These are phyloP conservation scores for Tachycineta bicolor DNA, from an alignment of 2,113 vertebrate species.

Conservation along the genomic window DNA sequence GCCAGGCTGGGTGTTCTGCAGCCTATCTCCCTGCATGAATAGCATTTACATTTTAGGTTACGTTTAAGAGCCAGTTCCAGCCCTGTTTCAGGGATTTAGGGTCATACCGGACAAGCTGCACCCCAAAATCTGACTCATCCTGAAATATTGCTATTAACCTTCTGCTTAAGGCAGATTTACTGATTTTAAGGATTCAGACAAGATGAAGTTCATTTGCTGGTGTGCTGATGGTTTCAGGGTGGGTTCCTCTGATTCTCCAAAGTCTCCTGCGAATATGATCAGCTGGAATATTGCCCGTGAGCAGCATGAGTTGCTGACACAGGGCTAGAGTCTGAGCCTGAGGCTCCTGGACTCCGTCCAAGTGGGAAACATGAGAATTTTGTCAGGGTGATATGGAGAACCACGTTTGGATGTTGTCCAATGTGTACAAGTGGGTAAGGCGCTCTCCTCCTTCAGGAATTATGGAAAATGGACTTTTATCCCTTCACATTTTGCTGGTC, in stretches of 20 bases:
- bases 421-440: background rate
- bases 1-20: background rate
- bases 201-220: background rate
- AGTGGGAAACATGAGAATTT: background rate
- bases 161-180: background rate
- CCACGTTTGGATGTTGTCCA: background rate
- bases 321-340: background rate
- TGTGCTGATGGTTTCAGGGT: background rate
- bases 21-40: accelerated
- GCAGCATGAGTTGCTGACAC: accelerated
- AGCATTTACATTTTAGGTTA: accelerated
- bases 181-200: background rate
- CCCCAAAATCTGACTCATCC: background rate
- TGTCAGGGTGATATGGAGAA: accelerated
- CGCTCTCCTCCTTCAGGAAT: background rate
- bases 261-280: background rate
- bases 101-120: accelerated
- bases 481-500: background rate
- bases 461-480: too few species aligned
- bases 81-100: background rate
- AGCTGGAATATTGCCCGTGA: accelerated
- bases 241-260: background rate
- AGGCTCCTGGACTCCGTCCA: background rate
- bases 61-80: background rate
- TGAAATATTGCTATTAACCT: background rate